phyloP scores from a whole-genome alignment of 1,140 invertebrate genomes.

The Zaprionus camerounensis region DNA sequence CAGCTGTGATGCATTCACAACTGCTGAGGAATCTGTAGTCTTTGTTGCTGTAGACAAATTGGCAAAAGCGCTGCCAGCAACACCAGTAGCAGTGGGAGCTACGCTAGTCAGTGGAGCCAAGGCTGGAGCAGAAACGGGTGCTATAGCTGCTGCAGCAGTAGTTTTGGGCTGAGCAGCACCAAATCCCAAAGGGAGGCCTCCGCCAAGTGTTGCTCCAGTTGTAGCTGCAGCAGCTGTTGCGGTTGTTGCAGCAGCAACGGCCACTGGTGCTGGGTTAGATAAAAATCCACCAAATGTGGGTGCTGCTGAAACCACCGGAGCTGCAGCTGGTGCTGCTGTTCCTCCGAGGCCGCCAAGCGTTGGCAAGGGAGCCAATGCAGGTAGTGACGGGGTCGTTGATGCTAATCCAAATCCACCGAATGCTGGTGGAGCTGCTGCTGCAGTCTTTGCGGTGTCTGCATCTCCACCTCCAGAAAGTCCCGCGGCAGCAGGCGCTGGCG shows the following conservation, averaged over 20 bases:
- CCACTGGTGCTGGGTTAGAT: slow-evolving; percentile 24
- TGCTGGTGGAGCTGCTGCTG: slow-evolving; percentile 44
- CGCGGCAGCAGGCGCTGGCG: neutral
- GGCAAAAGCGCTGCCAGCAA: slow-evolving; percentile 57
- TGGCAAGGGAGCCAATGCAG: slow-evolving; percentile 23
- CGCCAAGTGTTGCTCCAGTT: slow-evolving; percentile 5
- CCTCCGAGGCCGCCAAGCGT: slow-evolving; percentile 34
- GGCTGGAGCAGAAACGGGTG: slow-evolving; percentile 34
- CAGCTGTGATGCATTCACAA: slow-evolving; percentile 84
- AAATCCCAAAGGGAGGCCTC: slow-evolving; percentile 24
- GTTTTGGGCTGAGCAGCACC: slow-evolving; percentile 45
- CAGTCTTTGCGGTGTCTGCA: slow-evolving; percentile 47
- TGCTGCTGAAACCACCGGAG: slow-evolving; percentile 15
- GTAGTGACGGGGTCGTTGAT: slow-evolving; percentile 7
- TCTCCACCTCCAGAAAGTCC: slow-evolving; percentile 51
- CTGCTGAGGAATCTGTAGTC: slow-evolving; percentile 63
- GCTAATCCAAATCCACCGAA: slow-evolving; percentile 56
- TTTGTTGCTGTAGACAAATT: slow-evolving; percentile 68
- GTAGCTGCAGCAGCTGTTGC: slow-evolving; percentile 13
- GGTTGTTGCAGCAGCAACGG: slow-evolving; percentile 38
- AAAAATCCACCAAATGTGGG: slow-evolving; percentile 55
- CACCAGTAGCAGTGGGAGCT: slow-evolving; percentile 11
- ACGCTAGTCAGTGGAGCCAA: slow-evolving; percentile 30
- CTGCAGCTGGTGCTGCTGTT: slow-evolving; percentile 25
- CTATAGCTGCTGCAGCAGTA: slow-evolving; percentile 28